Percentiles rank a stretch among this genome's conserved stretches.
phyloP scores from a whole-genome alignment of 1,140 invertebrate genomes.

The Diploscapter pachys region DNA sequence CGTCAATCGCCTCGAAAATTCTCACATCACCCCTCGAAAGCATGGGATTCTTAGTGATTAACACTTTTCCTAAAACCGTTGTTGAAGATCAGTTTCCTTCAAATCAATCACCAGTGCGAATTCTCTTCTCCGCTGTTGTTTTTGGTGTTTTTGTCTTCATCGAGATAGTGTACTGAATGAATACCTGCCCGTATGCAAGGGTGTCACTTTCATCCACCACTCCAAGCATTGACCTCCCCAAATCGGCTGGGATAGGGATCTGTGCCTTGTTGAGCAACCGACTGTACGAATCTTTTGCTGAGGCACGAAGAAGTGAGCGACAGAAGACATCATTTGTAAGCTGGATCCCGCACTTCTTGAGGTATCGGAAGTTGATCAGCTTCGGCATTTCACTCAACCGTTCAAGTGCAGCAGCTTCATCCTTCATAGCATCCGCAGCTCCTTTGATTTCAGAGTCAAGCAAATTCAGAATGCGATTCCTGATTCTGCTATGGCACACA shows the following conservation, averaged over 20 bases:
- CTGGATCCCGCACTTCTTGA: slow-evolving; percentile 40
- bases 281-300: neutral
- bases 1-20: slow-evolving; percentile 54
- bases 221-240: slow-evolving; percentile 54
- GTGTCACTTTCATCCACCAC: slow-evolving; percentile 48
- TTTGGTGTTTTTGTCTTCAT: slow-evolving; percentile 1
- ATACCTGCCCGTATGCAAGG: slow-evolving; percentile 50
- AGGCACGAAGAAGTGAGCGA: slow-evolving; percentile 35
- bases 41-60: slow-evolving; percentile 59
- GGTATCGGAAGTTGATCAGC: slow-evolving; percentile 33
- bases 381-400: slow-evolving; percentile 27
- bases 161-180: slow-evolving; percentile 50
- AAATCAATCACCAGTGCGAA: neutral
- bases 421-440: slow-evolving; percentile 27
- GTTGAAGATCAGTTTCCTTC: too few relatives aligned
- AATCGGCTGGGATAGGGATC: slow-evolving; percentile 44
- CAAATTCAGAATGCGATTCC: slow-evolving; percentile 39
- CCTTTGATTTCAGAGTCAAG: slow-evolving; percentile 29
- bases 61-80: slow-evolving; percentile 34
- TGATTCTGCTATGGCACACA: slow-evolving; percentile 29
- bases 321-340: slow-evolving; percentile 53
- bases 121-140: neutral
- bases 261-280: slow-evolving; percentile 41
- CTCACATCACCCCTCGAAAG: slow-evolving; percentile 58
- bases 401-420: slow-evolving; percentile 20